Evolutionary conservation across 2,888 invertebrate species (phyloP), one percentile per base, ranked within the genome.

Genomic region (Cerastis leucographa): DNA sequence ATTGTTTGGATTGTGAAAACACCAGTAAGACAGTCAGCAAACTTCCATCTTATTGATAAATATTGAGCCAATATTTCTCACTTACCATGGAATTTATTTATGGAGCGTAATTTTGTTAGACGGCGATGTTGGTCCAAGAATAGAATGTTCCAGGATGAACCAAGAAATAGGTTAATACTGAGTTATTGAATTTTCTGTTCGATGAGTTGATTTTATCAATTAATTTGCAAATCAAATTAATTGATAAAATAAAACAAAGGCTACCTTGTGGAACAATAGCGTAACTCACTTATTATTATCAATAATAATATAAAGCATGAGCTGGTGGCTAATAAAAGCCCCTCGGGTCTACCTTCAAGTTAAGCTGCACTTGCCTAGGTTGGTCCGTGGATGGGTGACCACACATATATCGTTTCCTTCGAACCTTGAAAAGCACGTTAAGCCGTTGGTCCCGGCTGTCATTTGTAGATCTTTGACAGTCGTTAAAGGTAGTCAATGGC

Each of bases 61-160:
- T 74, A 81, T 74, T 59, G 25, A 70, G 69, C 17, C 62, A 73
- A 81, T 85, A 29, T 67, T 76, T 76, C 44, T 56, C 62, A 70
- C 56, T 81, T 72, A 67, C 44, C 44, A 40, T 64, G 19, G 25
- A 59, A 72, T 85, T 69, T 64, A 81, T 84, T 66, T 56, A 68
- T 49, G 22, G 42, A 85, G 46, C 40, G 59, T 80, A 74, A 80
- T 85, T 74, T 65, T 42, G 19, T 68, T 71, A n/a, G 49, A 71
- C 35, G 46, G 25, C 54, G n/a, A 42, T 46, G 42, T 25, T 40
- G 35, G 14, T 77, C 19, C 29, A 29, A 56, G 69, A 70, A 70
- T 67, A 72, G 35, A 79, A 66, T 66, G 44, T 67, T 62, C 59
- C 73, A 46, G 67, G 46, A 80, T 65, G 40, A 59, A 64, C 29